Percentiles rank a stretch among this genome's conserved stretches.
Conservation (phyloP, 2,113 vertebrate genomes). For the Guaruba guarouba region DNA sequence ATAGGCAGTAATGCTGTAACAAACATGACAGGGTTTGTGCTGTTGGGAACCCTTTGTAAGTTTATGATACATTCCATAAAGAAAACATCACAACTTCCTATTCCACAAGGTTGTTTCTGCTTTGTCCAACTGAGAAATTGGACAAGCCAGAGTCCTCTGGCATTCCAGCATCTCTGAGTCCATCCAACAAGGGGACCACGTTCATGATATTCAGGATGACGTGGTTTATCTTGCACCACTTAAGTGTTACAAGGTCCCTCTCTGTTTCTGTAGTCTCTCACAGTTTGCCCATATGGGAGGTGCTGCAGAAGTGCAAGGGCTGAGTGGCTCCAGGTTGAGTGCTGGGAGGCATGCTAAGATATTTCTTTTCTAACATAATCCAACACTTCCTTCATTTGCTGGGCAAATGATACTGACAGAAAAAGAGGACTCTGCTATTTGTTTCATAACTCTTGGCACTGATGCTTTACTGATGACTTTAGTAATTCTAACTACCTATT, state of each 20-base stretch:
- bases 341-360: neutral
- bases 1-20: neutral
- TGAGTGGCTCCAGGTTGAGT: neutral
- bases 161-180: neutral
- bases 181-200: accelerated
- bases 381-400: neutral
- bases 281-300: neutral
- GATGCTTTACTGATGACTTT: neutral
- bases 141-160: neutral
- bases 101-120: neutral
- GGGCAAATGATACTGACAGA: neutral
- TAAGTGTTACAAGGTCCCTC: accelerated
- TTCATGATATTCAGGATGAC: neutral
- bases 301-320: neutral
- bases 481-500: neutral
- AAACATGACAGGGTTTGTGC: neutral
- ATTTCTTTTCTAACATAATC: neutral
- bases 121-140: neutral
- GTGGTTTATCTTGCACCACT: neutral
- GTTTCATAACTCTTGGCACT: neutral
- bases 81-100: neutral
- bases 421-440: neutral
- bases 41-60: neutral
- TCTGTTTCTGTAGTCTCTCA: neutral
- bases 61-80: neutral